Percentiles rank a stretch among this genome's conserved stretches.
Evolutionary conservation across 2,888 invertebrate species (phyloP).

Genomic region (Anodontia alba): DNA sequence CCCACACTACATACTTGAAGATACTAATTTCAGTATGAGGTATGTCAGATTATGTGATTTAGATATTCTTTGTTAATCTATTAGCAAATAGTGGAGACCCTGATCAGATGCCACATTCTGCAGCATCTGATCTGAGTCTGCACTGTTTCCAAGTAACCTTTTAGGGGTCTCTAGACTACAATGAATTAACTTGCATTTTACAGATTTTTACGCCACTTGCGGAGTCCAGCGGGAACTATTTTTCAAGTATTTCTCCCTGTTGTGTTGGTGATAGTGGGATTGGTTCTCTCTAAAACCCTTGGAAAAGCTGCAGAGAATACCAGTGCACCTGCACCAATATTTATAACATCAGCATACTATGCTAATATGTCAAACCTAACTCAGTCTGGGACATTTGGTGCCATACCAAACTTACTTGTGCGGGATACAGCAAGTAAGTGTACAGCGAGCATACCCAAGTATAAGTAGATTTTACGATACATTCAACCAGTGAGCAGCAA

Average conservation of each 20-base stretch:
- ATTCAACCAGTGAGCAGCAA: no score
- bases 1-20: no score
- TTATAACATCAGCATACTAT: slow-evolving; percentile 40
- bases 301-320: neutral
- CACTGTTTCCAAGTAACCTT: no score
- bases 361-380: slow-evolving; percentile 13
- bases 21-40: no score
- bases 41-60: no score
- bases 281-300: slow-evolving; percentile 65
- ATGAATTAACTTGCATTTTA: neutral
- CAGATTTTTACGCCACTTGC: slow-evolving; percentile 40
- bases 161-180: no score
- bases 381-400: slow-evolving; percentile 34
- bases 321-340: slow-evolving; percentile 41
- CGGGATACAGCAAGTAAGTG: slow-evolving; percentile 68
- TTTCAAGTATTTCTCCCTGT: slow-evolving; percentile 74
- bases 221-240: slow-evolving; percentile 63
- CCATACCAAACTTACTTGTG: slow-evolving; percentile 57
- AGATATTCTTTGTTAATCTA: no score
- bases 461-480: no score
- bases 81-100: no score
- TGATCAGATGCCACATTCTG: no score
- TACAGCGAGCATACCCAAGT: no score
- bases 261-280: slow-evolving; percentile 67
- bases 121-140: no score